Evolutionary conservation across 37 sponge, comb jelly and placozoan species (phyloP), one percentile per base, ranked within the genome.

Genomic region (Spongilla lacustris): DNA sequence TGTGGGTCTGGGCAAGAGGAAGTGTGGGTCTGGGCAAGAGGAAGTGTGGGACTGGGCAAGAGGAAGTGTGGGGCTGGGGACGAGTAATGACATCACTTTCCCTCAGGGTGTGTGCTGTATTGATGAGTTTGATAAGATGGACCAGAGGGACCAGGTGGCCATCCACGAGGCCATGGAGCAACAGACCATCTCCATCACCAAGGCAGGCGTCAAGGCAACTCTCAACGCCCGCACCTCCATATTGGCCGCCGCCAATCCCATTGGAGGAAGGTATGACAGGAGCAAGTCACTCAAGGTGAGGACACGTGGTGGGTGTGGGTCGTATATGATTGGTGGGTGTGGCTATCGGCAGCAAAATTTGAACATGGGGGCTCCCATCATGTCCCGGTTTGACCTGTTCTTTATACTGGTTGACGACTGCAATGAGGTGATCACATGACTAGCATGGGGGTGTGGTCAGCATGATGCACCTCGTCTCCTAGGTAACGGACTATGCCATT

Each of bases 81-180:
- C 28, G 30, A 34, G 30, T 30, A 14, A 72, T 72, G 73, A 72
- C 21, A 23, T 30, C 13, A 33, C 58, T 67, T 28, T 41, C 80
- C 50, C 35, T 26, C 87, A 98, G 98, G 99, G 99, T 86, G 96
- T 99, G 73, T 99, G 99, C 66, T 99, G 99, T 81, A 99, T 99
- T 71, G 99, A 99, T 89, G 99, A 99, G 86, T 99, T 99, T 90
- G 99, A 99, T 58, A 99, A 99, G 93, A 99, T 99, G 99, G 99
- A 99, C 33, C 90, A 79, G 27, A 68, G 89, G 38, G 99, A 99
- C 82, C 99, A 99, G 73, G 97, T 97, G 32, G 99, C 99, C 38
- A 99, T 99, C 33, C 99, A 99, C 67, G 99, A 99, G 77, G 97
- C 97, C n/a, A 99, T 99, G 99, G 99, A 99, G 75, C 99, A 99